Evolutionary conservation across 2,113 vertebrate genomes (phyloP).

Genomic region (Phycodurus eques): DNA sequence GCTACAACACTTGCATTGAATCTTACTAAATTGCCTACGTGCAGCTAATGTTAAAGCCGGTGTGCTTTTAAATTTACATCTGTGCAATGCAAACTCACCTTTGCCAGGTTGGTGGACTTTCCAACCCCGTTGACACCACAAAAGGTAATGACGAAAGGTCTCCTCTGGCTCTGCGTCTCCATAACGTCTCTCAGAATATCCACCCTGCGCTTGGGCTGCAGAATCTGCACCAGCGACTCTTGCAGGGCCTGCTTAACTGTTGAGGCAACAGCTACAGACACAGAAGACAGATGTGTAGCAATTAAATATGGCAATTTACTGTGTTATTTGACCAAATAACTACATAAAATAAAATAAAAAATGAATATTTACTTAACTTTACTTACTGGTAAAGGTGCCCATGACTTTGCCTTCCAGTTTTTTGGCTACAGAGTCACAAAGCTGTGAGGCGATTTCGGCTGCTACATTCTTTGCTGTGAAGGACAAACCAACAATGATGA

Average conservation of each 20-base stretch:
- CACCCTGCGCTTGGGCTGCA: slow-evolving; percentile 93
- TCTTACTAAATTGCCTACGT: no score
- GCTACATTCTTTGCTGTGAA: slow-evolving; percentile 94
- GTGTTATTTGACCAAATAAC: neutral
- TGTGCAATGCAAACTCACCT: slow-evolving; percentile 68
- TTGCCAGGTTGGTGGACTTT: slow-evolving; percentile 96
- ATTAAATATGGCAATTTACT: neutral
- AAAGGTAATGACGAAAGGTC: slow-evolving; percentile 92
- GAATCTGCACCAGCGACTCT: slow-evolving; percentile 94
- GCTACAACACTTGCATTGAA: neutral
- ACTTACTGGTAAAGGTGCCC: slow-evolving; percentile 98
- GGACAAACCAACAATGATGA: neutral
- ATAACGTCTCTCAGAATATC: slow-evolving; percentile 93
- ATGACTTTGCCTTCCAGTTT: slow-evolving; percentile 98
- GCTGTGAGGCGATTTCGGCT: slow-evolving; percentile 88
- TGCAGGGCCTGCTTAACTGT: slow-evolving; percentile 95
- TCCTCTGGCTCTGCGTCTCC: slow-evolving; percentile 85
- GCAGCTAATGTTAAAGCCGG: no score
- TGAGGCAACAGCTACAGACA: slow-evolving; percentile 85
- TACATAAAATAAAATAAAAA: neutral
- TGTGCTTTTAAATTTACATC: neutral
- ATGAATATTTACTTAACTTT: slow-evolving; percentile 23
- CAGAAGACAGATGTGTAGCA: neutral
- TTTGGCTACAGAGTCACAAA: slow-evolving; percentile 94
- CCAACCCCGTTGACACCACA: slow-evolving; percentile 96